A percentile compares a stretch with the other conserved stretches of the same genome.
Evolutionary conservation across 2,888 invertebrate species (phyloP).

Genomic region (Rotaria sp.): DNA sequence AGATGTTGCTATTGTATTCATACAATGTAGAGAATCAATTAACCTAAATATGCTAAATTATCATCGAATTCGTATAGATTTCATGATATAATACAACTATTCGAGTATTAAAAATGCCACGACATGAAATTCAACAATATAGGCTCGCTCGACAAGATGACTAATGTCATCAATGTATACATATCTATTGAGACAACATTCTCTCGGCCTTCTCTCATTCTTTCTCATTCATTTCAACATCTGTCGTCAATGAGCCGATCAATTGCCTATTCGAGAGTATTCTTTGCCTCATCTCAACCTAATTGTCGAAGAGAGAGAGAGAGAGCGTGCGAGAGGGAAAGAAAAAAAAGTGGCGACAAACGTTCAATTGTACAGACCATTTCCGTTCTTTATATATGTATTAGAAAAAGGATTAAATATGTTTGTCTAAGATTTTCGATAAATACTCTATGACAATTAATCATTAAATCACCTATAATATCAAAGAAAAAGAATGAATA

Average conservation of each 20-base stretch:
- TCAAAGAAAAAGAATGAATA: background rate
- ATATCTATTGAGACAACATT: background rate
- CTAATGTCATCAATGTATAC: background rate
- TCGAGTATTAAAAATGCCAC: background rate
- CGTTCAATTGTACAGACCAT: background rate
- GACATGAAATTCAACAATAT: background rate
- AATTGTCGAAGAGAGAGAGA: background rate
- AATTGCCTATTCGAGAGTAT: background rate
- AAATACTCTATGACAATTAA: background rate
- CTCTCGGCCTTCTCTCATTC: background rate
- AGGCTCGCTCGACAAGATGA: background rate
- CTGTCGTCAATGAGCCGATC: constrained; percentile 22
- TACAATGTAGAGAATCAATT: background rate
- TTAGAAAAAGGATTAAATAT: background rate
- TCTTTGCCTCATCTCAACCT: background rate
- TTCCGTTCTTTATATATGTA: background rate
- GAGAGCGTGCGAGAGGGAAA: background rate
- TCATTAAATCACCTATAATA: background rate
- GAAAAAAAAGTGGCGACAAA: background rate
- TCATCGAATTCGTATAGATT: background rate
- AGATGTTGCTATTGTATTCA: background rate
- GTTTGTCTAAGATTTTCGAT: background rate
- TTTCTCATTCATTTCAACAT: background rate
- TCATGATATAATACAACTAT: background rate
- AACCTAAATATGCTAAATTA: background rate